These are phyloP conservation scores for Drosophila vallismaia DNA, from an alignment of 2,888 invertebrate genomes.

Conservation along the genomic window DNA sequence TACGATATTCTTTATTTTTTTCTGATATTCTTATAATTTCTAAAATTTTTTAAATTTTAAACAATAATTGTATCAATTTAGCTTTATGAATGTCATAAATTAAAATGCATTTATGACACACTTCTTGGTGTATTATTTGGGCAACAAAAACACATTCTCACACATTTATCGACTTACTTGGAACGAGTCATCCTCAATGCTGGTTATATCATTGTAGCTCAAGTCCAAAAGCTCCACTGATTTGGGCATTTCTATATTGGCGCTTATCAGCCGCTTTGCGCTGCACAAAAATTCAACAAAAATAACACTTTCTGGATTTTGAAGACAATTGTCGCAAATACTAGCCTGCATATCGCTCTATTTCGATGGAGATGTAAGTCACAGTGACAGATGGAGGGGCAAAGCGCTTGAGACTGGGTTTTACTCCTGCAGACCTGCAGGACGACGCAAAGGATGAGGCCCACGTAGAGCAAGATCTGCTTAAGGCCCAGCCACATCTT, in stretches of 20 bases:
- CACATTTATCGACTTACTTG: constrained; percentile 82
- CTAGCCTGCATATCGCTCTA: constrained; percentile 53
- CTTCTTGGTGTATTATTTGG: background rate
- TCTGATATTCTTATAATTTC: too few relatives aligned
- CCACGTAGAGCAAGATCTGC: constrained; percentile 70
- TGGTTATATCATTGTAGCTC: constrained; percentile 87
- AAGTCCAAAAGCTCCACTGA: constrained; percentile 87
- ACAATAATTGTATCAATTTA: too few relatives aligned
- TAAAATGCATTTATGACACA: background rate
- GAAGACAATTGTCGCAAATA: background rate
- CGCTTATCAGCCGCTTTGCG: constrained; percentile 86
- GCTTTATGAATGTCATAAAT: background rate
- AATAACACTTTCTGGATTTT: background rate
- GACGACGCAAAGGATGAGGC: constrained; percentile 64
- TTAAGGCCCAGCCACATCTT: constrained; percentile 71
- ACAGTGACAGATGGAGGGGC: constrained; percentile 81
- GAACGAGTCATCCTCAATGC: constrained; percentile 86
- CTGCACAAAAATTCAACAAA: constrained; percentile 64
- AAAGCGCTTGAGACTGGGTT: constrained; percentile 64
- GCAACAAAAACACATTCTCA: background rate
- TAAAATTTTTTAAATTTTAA: too few relatives aligned
- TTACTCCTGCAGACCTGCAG: constrained; percentile 70
- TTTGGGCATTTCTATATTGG: constrained; percentile 86
- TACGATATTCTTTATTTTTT: too few relatives aligned
- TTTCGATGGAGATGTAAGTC: constrained; percentile 77